phyloP scores from a whole-genome alignment of 2,797 vertebrate species.

The Rhinella marina region DNA sequence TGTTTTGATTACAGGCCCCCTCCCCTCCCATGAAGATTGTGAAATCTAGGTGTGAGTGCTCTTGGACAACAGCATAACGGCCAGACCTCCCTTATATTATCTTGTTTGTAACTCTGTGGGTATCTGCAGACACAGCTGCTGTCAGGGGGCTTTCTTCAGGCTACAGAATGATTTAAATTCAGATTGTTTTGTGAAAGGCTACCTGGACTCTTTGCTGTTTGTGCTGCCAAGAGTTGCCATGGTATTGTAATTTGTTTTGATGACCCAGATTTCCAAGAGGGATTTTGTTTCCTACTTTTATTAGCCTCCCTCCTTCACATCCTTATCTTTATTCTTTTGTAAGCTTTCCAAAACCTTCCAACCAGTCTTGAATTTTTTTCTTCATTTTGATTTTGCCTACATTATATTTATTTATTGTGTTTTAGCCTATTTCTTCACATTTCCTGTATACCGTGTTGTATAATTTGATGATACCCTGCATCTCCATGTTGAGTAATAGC shows the following conservation, averaged over 20 bases:
- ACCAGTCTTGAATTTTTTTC: neutral
- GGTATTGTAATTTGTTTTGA: constrained; percentile 50
- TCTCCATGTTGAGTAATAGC: neutral
- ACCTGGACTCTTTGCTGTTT: constrained; percentile 44
- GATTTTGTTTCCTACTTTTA: constrained; percentile 7
- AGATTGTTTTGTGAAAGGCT: constrained; percentile 46
- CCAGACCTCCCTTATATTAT: neutral
- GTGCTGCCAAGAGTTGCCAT: constrained; percentile 51
- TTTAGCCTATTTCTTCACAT: neutral
- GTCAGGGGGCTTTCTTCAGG: constrained; percentile 11
- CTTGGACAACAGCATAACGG: neutral
- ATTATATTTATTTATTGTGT: neutral
- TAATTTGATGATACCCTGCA: neutral
- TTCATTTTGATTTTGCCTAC: neutral
- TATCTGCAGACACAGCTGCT: constrained; percentile 27
- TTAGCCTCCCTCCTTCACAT: neutral
- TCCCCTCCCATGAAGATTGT: neutral
- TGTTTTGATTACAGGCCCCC: neutral
- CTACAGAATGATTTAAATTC: constrained; percentile 39
- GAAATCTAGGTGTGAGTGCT: neutral
- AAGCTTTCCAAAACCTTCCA: neutral
- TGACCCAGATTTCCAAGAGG: constrained; percentile 54
- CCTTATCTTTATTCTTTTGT: neutral
- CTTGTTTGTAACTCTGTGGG: neutral
- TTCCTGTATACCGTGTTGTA: neutral